Evolutionary conservation across 2,888 invertebrate species (phyloP).

Genomic region (Drosophila colorata): DNA sequence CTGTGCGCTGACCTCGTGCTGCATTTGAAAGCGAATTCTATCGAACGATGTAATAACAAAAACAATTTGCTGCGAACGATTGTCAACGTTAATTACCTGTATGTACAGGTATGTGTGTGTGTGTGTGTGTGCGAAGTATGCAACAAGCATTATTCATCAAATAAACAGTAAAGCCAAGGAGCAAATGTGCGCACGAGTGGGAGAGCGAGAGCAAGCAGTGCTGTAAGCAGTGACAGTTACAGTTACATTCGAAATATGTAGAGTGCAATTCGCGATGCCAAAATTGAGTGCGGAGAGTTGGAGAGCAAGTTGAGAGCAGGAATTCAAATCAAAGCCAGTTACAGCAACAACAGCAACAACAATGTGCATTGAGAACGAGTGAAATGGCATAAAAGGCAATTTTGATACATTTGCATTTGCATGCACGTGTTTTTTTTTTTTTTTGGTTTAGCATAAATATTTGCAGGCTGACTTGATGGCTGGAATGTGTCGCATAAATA

Average conservation of each 20-base stretch:
- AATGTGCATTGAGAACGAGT: background rate
- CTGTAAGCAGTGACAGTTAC: conserved; percentile 4
- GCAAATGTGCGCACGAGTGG: no score
- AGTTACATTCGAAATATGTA: background rate
- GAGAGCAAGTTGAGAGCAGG: no score
- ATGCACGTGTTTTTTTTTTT: no score
- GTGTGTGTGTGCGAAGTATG: conserved; percentile 5
- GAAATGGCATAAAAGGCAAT: no score
- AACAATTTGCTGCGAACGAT: conserved; percentile 10
- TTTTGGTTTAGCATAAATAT: background rate
- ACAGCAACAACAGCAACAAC: background rate
- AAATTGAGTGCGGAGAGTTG: background rate
- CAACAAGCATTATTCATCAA: conserved; percentile 30
- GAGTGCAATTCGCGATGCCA: conserved; percentile 6
- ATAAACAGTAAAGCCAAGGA: background rate
- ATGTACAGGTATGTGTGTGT: no score
- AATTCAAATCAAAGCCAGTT: no score
- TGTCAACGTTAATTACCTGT: conserved; percentile 17
- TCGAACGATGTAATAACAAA: conserved; percentile 22
- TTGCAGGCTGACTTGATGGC: conserved; percentile 9
- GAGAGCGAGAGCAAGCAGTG: background rate
- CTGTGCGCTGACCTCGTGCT: conserved; percentile 67
- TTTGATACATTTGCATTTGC: background rate
- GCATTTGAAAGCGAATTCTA: conserved; percentile 51
- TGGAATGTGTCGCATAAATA: conserved; percentile 47